Percentiles rank a stretch among this genome's conserved stretches.
phyloP scores from a whole-genome alignment of 2,113 vertebrate genomes.

The Podarcis cretensis region DNA sequence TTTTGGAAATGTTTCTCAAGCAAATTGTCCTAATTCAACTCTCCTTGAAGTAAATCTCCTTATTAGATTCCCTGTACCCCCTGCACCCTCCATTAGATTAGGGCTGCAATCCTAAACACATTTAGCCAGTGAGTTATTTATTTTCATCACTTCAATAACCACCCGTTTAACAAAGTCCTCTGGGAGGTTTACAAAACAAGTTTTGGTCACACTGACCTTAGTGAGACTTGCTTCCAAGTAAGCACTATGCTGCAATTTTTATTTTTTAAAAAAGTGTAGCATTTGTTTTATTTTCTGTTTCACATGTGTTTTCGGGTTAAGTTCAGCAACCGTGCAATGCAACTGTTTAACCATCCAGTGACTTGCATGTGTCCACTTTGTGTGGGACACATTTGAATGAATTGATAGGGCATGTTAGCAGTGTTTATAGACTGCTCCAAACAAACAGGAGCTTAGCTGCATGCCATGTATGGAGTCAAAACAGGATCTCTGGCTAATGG shows the following conservation, averaged over 20 bases:
- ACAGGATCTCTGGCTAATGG: neutral
- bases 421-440: neutral
- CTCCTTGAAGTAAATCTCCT: neutral
- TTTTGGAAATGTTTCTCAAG: neutral
- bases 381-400: neutral
- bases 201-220: neutral
- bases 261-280: neutral
- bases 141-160: neutral
- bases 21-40: neutral
- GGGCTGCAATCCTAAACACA: neutral
- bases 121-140: too few species aligned
- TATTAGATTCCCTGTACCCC: neutral
- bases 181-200: neutral
- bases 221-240: neutral
- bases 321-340: neutral
- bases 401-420: neutral
- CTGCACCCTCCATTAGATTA: neutral
- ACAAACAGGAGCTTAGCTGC: constrained; percentile 2
- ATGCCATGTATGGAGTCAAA: neutral
- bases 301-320: constrained; percentile 14
- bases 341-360: neutral
- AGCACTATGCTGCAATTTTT: neutral
- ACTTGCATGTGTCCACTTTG: neutral
- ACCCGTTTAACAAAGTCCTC: neutral
- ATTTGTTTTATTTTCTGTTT: constrained; percentile 19